Conservation (phyloP, 2,113 vertebrate species). For the Aramus guarauna region DNA sequence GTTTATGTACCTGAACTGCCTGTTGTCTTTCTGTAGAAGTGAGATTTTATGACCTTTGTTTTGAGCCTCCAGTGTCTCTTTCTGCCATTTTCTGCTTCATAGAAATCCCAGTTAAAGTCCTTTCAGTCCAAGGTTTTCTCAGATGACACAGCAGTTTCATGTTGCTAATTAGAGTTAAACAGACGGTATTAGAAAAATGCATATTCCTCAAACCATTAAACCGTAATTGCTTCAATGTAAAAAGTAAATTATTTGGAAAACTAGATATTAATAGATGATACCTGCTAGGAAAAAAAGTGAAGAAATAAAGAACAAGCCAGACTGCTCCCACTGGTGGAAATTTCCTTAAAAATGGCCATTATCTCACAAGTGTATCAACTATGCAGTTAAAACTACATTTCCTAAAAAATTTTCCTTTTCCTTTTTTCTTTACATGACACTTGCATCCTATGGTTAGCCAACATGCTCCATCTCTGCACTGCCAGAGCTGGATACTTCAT, state of each 20-base stretch:
- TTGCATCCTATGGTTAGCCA: not conserved
- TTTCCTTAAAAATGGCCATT: not conserved
- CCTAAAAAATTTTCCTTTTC: not conserved
- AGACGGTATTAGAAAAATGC: not conserved
- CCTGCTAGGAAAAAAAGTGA: not conserved
- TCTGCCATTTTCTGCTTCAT: not conserved
- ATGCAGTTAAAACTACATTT: not conserved
- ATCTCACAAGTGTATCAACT: not conserved
- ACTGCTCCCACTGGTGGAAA: not conserved
- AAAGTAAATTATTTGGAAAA: not conserved
- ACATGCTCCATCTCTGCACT: not conserved
- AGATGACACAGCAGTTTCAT: not conserved
- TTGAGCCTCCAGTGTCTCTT: not conserved
- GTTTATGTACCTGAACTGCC: accelerated
- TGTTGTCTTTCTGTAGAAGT: not conserved
- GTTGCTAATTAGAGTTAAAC: not conserved
- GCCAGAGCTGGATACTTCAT: not conserved
- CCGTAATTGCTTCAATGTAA: not conserved
- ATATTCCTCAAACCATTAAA: not conserved
- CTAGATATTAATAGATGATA: not conserved
- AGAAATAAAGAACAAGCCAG: not conserved
- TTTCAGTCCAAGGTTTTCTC: not conserved
- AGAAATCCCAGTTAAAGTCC: not conserved
- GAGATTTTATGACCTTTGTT: not conserved
- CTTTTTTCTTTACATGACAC: not conserved